Evolutionary conservation across 2,797 vertebrate species (phyloP).

Genomic region (Pangasius sanitwongsei): DNA sequence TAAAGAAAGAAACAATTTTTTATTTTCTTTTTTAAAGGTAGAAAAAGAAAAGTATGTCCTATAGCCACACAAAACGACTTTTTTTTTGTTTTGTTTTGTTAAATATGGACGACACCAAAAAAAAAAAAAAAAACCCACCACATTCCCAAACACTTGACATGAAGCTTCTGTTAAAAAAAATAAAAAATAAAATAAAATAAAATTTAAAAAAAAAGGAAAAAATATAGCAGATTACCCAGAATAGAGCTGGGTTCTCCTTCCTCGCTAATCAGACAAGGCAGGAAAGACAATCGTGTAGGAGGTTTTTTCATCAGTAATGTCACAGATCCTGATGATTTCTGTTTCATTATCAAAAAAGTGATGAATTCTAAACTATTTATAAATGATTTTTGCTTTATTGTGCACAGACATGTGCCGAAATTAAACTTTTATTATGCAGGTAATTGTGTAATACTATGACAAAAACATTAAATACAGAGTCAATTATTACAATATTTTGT

Average conservation of each 20-base stretch:
- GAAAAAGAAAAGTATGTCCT: conserved; percentile 66
- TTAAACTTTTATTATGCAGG: conserved; percentile 1
- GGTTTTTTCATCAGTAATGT: neutral
- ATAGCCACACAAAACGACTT: conserved; percentile 69
- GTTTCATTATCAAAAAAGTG: neutral
- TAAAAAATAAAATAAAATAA: neutral
- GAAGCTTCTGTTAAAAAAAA: conserved; percentile 52
- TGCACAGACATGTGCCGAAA: neutral
- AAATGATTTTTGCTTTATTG: neutral
- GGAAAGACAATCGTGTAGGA: conserved; percentile 47
- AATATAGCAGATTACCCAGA: conserved; percentile 58
- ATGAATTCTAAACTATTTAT: neutral
- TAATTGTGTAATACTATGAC: neutral
- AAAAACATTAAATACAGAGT: neutral
- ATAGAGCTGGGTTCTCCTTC: conserved; percentile 60
- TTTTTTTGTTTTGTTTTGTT: conserved; percentile 55
- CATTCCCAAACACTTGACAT: conserved; percentile 77
- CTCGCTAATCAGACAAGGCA: conserved; percentile 53
- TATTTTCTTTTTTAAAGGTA: conserved; percentile 63
- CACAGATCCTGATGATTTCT: conserved; percentile 6
- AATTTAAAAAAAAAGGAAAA: neutral
- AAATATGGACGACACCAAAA: conserved; percentile 69
- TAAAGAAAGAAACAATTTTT: conserved; percentile 57
- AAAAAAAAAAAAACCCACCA: conserved; percentile 72
- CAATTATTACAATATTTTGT: conserved; percentile 5